phyloP scores from a whole-genome alignment of 2,113 vertebrate species.

The Mobula birostris region DNA sequence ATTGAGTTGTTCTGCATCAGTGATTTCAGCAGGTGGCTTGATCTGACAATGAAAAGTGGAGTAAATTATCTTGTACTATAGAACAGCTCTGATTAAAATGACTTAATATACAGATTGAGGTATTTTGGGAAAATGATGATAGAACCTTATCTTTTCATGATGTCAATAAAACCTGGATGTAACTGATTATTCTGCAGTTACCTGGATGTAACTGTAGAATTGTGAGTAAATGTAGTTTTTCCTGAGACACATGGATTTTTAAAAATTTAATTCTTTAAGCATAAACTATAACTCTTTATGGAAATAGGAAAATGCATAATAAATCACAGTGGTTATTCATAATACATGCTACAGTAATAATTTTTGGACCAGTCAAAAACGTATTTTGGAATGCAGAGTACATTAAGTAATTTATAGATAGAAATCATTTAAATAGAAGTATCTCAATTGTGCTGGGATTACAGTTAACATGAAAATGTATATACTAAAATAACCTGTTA shows the following conservation, averaged over 20 bases:
- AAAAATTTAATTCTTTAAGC: not conserved
- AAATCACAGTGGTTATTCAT: not conserved
- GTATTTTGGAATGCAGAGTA: not conserved
- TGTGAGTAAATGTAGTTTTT: slow-evolving; percentile 14
- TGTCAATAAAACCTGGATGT: slow-evolving; percentile 38
- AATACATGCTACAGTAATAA: not conserved
- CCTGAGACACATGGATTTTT: slow-evolving; percentile 8
- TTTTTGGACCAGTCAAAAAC: not conserved
- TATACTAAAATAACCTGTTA: slow-evolving; percentile 23
- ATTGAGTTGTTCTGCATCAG: slow-evolving; percentile 81
- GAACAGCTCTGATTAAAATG: slow-evolving; percentile 77
- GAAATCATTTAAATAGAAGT: not conserved
- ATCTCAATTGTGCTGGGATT: not conserved
- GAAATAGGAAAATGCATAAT: not conserved
- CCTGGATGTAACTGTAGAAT: slow-evolving; percentile 40
- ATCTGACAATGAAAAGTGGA: slow-evolving; percentile 65
- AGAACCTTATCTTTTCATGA: slow-evolving; percentile 45
- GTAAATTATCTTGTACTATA: slow-evolving; percentile 74
- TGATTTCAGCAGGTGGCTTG: slow-evolving; percentile 74
- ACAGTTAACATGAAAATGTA: not conserved
- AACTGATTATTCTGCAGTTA: slow-evolving; percentile 41
- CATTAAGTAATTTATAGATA: not conserved
- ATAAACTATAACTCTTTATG: not conserved
- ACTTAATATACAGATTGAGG: slow-evolving; percentile 71
- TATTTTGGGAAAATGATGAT: slow-evolving; percentile 52